These are phyloP conservation scores for Sminthurides aquaticus DNA, from an alignment of 2,888 invertebrate genomes.

Conservation along the genomic window DNA sequence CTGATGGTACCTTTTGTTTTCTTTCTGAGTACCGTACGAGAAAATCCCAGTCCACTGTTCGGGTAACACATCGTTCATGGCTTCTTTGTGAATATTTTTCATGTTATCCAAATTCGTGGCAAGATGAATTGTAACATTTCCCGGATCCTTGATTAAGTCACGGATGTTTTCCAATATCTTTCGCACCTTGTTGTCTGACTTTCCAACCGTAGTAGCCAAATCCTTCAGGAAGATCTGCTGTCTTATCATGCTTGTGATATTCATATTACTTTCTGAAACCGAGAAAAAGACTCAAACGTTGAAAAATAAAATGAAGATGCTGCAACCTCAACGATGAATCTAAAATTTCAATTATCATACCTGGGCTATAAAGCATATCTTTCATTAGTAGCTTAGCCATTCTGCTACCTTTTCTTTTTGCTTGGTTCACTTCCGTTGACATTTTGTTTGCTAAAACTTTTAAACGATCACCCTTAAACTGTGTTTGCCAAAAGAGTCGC, in stretches of 20 bases:
- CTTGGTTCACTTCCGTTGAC: conserved; percentile 69
- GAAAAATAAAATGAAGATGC: not conserved
- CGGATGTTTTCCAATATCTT: conserved; percentile 56
- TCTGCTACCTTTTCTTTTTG: conserved; percentile 63
- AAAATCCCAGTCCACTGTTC: conserved; percentile 10
- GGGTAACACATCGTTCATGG: conserved; percentile 12
- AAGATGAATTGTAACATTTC: conserved; percentile 63
- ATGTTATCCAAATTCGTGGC: conserved; percentile 63
- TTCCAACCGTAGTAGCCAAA: conserved; percentile 55
- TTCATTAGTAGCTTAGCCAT: conserved; percentile 59
- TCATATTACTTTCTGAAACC: conserved; percentile 24
- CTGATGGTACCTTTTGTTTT: conserved; percentile 7
- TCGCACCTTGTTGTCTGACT: conserved; percentile 44
- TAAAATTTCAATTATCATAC: too few relatives aligned
- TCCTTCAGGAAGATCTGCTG: conserved; percentile 69
- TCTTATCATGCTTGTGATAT: conserved; percentile 56
- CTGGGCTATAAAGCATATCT: conserved; percentile 53
- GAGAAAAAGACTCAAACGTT: not conserved
- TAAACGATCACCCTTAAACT: conserved; percentile 65
- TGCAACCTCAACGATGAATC: too few relatives aligned
- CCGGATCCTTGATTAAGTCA: conserved; percentile 54
- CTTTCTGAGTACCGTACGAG: conserved; percentile 11
- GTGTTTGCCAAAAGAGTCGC: conserved; percentile 64
- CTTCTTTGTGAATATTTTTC: conserved; percentile 14
- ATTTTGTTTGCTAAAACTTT: conserved; percentile 72